Evolutionary conservation across 2,888 invertebrate genomes (phyloP), one percentile per base, ranked within the genome.

Genomic region (Strigamia maritima): DNA sequence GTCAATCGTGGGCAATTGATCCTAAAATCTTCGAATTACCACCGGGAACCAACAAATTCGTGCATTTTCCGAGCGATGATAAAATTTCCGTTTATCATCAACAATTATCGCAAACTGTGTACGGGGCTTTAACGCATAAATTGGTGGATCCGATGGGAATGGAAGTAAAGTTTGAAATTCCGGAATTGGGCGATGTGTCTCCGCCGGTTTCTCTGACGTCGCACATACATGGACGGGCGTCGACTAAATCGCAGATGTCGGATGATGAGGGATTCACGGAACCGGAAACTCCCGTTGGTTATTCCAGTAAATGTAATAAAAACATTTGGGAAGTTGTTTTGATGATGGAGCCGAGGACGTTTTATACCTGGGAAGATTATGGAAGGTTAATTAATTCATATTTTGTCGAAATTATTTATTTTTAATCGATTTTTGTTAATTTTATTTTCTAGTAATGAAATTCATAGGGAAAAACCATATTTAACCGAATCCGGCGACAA

Each of bases 381-480:
- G 49, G 49, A 10, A 49, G 49, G 49, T 49, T 10, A 40, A 40
- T 40, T 40, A 40, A 40, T 40, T 40, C n/a, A 10, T 2, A 6
- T 14, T n/a, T 49, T 14, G n/a, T n/a, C n/a, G n/a, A n/a, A n/a
- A n/a, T n/a, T n/a, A n/a, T n/a, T n/a, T n/a, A 10, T 40, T 10
- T 40, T 40, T 8, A 14, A 14, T 10, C 8, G 14, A 40, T 10
- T 40, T 40, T 10, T 10, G 8, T 40, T 10, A 40, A 40, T 40
- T 40, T 49, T 49, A n/a, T 49, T 49, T 49, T 49, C n/a, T 49
- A 49, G 49, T n/a, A 49, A 49, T n/a, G 49, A 49, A n/a, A 49
- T 49, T 10, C 49, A n/a, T 10, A 49, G 16, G 14, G 49, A 49
- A 49, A 49, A 49, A 49, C 49, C 49, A 49, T 49, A 49, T 10